Evolutionary conservation across 1,140 invertebrate genomes (phyloP).

Genomic region (Asobara japonica): DNA sequence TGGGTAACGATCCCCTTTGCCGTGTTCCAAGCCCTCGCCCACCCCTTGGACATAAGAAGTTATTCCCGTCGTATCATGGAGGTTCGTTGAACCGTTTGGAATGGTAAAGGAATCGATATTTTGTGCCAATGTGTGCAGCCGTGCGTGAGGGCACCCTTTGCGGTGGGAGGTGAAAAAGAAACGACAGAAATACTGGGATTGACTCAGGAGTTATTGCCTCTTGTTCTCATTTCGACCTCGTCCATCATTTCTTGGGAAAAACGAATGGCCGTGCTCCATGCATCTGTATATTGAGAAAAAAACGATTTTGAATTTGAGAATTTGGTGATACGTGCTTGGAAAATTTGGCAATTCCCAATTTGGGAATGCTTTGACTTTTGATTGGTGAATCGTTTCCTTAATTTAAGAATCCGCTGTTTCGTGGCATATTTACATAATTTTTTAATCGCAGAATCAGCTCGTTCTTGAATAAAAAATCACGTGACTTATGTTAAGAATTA

Average conservation of each 20-base stretch:
- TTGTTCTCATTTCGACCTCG: not conserved
- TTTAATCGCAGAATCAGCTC: no score
- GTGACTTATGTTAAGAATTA: no score
- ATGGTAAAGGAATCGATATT: not conserved
- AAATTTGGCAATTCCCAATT: no score
- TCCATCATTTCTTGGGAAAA: not conserved
- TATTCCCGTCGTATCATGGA: conserved; percentile 5
- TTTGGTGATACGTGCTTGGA: no score
- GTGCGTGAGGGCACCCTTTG: not conserved
- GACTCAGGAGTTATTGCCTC: not conserved
- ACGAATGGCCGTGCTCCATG: no score
- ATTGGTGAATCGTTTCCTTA: no score
- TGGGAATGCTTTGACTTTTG: no score
- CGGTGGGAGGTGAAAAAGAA: not conserved
- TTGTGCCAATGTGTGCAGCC: not conserved
- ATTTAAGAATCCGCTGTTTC: no score
- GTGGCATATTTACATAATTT: no score
- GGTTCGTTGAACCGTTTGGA: conserved; percentile 7
- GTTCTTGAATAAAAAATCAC: no score
- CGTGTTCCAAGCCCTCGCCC: not conserved
- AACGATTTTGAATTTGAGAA: no score
- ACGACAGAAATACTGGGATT: not conserved
- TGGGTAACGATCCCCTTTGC: conserved; percentile 20
- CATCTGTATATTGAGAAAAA: no score
- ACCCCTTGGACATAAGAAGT: conserved; percentile 11